Evolutionary conservation across 2,797 vertebrate genomes (phyloP), one percentile per base, ranked within the genome.

Genomic region (Pseudomugil tenellus): DNA sequence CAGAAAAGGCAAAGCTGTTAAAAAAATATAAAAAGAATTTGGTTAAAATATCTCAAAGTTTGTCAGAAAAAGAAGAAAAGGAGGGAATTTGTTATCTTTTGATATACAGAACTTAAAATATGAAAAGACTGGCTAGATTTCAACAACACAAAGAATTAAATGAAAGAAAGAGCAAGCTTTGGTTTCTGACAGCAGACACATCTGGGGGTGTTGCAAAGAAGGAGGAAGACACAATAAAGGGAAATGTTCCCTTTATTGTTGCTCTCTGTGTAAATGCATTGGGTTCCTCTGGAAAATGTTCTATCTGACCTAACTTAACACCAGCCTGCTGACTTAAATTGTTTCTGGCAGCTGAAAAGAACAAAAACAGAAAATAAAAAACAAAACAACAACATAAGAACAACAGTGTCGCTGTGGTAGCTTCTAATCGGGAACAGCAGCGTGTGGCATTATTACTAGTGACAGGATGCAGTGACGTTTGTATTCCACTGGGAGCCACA

Each of bases 391-490:
- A 37, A 37, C 13, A 37, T 3, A 57, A 35, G 32, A 54, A 67
- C 73, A 41, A 6, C 64, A 74, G 19, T 75, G 63, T 79, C 81
- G 79, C 76, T 67, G 80, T 63, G 77, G 63, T 79, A 85, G 69
- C 77, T 77, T 63, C 63, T 78, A 82, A 83, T 81, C 81, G 85
- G 73, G 64, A 70, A 70, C 43, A 72, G 62, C 70, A 58, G 43
- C 65, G 74, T 81, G 77, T 72, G 74, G 75, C 60, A 37, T 88
- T 85, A 89, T 88, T 76, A 87, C 84, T 77, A 79, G 72, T 86
- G 87, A 89, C 89, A 89, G 85, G 74, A 74, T 86, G 86, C 78
- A 74, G 78, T 88, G 87, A 85, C 46, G 55, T 67, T 55, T 55
- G 72, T 70, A 74, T 46, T 79, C 86, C 79, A 67, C 79, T 63